Evolutionary conservation across 2,113 vertebrate genomes (phyloP), one percentile per base, ranked within the genome.

Genomic region (Tyto alba): DNA sequence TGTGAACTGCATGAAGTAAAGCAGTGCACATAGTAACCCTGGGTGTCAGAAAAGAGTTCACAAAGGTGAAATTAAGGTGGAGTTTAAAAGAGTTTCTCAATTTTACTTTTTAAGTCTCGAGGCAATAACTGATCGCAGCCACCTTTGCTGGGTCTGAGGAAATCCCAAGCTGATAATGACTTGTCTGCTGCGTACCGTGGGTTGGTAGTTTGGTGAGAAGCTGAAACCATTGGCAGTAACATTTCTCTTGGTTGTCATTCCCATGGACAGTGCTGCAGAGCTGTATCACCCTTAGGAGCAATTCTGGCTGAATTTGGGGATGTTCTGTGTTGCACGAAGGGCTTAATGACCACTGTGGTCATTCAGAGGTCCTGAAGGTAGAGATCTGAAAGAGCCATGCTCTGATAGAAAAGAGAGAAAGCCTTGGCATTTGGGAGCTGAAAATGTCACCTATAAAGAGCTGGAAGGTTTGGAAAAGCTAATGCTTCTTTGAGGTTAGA

Each of bases 161-260:
- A 43, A 16, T 19, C 64, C 18, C 64, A 47, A 4, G 36, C 29
- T 82, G 52, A 34, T 0, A 7, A 34, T 0, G 0, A 63, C 80
- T 67, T 83, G 30, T 60, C n/a, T 20, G 40, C 53, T n/a, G 29
- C 8, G 0, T 59, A 6, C 55, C 4, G 0, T 16, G 9, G 41
- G 16, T 22, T 60, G 17, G 45, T 59, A 30, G 32, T 29, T 67
- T 1, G 2, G 23, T 52, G 62, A 84, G 69, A 72, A 94, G 53
- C 69, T 64, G 38, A 91, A 79, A 34, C 22, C 48, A 11, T 7
- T 68, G 80, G 19, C 43, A 47, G 27, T 63, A 60, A 55, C 43
- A 40, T 34, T 27, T 43, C 60, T 81, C 20, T 43, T 56, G 38
- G n/a, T 27, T 78, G 52, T 63, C 40, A 27, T 89, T 91, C 52